Percentiles rank a stretch among this genome's conserved stretches.
phyloP scores from a whole-genome alignment of 2,888 invertebrate genomes.

The Elmis aenea region DNA sequence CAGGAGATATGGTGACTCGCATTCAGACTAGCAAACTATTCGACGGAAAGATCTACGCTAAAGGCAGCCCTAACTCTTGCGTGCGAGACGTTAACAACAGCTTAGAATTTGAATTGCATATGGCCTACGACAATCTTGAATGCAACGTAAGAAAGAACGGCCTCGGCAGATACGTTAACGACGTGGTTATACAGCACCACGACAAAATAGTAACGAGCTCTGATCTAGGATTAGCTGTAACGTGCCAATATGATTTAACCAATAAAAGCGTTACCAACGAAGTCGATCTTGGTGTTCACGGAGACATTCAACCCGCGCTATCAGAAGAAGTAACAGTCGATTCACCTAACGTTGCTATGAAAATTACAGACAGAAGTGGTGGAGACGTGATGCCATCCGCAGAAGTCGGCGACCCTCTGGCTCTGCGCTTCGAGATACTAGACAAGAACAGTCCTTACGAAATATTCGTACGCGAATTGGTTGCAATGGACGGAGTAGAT shows the following conservation, averaged over 20 bases:
- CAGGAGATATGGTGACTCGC: slow-evolving; percentile 88
- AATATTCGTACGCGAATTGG: slow-evolving; percentile 89
- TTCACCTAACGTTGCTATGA: slow-evolving; percentile 93
- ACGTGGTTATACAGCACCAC: slow-evolving; percentile 92
- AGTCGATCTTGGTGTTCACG: slow-evolving; percentile 82
- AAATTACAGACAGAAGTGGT: slow-evolving; percentile 79
- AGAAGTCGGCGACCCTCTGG: slow-evolving; percentile 89
- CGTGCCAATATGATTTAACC: slow-evolving; percentile 90
- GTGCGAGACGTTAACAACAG: slow-evolving; percentile 83
- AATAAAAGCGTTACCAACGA: slow-evolving; percentile 93
- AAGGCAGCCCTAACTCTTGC: slow-evolving; percentile 89
- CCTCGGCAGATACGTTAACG: slow-evolving; percentile 72
- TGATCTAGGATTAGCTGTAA: slow-evolving; percentile 87
- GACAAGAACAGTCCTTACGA: slow-evolving; percentile 92
- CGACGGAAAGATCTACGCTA: slow-evolving; percentile 92
- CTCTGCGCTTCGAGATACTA: slow-evolving; percentile 85
- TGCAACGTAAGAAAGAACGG: slow-evolving; percentile 90
- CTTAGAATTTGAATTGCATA: slow-evolving; percentile 84
- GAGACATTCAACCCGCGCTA: slow-evolving; percentile 78
- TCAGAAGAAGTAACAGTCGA: slow-evolving; percentile 90
- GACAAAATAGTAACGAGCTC: slow-evolving; percentile 93
- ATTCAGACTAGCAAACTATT: slow-evolving; percentile 89
- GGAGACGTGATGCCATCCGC: slow-evolving; percentile 81
- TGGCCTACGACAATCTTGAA: slow-evolving; percentile 89
- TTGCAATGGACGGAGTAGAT: slow-evolving; percentile 91